Conservation (phyloP, 2,113 vertebrate species). For the Melanocharis versteri region DNA sequence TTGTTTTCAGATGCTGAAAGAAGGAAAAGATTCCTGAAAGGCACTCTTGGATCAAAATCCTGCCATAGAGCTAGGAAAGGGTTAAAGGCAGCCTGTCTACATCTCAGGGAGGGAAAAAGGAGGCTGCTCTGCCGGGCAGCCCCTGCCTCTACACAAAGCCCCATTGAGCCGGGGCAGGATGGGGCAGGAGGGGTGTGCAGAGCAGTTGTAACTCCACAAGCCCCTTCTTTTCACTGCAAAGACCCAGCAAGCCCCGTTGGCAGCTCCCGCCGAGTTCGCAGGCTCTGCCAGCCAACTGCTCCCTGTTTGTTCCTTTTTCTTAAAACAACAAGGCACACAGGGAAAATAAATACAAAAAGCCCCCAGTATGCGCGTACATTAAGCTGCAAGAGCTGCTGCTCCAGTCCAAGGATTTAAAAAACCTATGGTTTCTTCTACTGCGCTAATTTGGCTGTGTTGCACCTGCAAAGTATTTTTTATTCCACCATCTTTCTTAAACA, state of each 20-base stretch:
- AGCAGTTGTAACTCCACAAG: constrained; percentile 41
- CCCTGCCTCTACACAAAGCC: constrained; percentile 37
- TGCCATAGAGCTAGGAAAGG: not conserved
- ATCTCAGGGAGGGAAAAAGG: not conserved
- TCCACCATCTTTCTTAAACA: constrained; percentile 45
- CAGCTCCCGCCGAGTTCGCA: constrained; percentile 15
- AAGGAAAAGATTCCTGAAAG: not conserved
- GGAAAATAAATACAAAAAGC: constrained; percentile 57
- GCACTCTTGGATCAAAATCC: not conserved
- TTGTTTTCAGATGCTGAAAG: not conserved
- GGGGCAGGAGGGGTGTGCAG: constrained; percentile 20
- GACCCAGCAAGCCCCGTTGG: constrained; percentile 23
- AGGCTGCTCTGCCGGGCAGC: not conserved
- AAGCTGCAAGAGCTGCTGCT: constrained; percentile 18
- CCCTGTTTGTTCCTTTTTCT: constrained; percentile 55
- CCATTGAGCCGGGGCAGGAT: constrained; percentile 8
- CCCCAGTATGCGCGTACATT: not conserved
- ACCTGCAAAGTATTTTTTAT: constrained; percentile 57
- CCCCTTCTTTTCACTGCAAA: constrained; percentile 11
- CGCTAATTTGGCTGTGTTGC: not conserved
- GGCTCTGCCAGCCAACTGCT: constrained; percentile 51
- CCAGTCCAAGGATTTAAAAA: not conserved
- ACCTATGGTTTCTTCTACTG: not conserved
- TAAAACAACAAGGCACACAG: constrained; percentile 57
- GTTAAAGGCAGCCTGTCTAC: not conserved